These are phyloP conservation scores for Araneus ventricosus DNA, from an alignment of 1,140 invertebrate species.

Conservation along the genomic window DNA sequence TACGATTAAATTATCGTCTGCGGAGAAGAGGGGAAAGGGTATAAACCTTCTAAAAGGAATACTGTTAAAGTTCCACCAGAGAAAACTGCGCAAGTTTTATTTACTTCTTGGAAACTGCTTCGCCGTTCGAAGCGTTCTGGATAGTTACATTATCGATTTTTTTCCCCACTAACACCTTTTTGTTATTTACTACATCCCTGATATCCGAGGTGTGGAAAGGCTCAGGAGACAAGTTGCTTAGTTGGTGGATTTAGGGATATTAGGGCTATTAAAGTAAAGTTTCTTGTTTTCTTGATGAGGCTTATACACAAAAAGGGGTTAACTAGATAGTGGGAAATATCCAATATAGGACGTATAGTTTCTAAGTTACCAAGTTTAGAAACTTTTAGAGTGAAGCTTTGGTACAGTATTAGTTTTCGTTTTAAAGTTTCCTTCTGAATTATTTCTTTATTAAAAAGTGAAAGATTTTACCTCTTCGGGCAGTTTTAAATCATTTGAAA, in stretches of 20 bases:
- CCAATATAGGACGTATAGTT: too few species aligned
- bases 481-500: too few species aligned
- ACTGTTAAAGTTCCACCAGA: conserved; percentile 11
- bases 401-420: too few species aligned
- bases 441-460: too few species aligned
- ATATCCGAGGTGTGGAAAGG: not conserved
- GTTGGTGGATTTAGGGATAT: conserved; percentile 10
- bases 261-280: conserved; percentile 18
- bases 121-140: not conserved
- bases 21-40: not conserved
- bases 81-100: conserved; percentile 23
- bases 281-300: not conserved
- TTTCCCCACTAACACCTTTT: not conserved
- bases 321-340: not conserved
- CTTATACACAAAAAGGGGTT: not conserved
- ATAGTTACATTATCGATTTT: not conserved
- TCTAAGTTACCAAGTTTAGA: too few species aligned
- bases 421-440: too few species aligned
- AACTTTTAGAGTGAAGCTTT: too few species aligned
- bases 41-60: not conserved
- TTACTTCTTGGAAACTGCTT: conserved; percentile 18
- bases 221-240: not conserved
- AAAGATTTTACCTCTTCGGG: too few species aligned
- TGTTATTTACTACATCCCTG: not conserved
- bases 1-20: conserved; percentile 63